Evolutionary conservation across 1,140 invertebrate species (phyloP).

Genomic region (Steinernema feltiae): DNA sequence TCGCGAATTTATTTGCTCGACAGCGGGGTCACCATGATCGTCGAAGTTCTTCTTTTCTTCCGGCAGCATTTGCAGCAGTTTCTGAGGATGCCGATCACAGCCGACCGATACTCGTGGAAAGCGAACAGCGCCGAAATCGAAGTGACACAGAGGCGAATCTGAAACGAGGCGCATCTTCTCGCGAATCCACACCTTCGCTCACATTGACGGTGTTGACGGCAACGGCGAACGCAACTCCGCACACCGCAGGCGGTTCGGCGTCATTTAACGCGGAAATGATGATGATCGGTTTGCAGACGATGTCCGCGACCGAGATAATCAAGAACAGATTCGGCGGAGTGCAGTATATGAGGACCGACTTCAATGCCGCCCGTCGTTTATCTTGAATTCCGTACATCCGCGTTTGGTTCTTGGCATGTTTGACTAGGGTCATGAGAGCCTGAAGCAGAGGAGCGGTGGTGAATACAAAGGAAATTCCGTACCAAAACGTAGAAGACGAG

Average conservation of each 20-base stretch:
- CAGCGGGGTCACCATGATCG: too few species aligned
- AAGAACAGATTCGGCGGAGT: neutral
- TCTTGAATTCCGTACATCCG: neutral
- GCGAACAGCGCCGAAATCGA: neutral
- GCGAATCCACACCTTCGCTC: neutral
- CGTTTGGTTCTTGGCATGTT: too few species aligned
- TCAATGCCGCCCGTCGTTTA: neutral
- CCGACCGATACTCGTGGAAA: neutral
- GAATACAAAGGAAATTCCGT: too few species aligned
- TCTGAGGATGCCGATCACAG: neutral
- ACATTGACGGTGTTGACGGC: neutral
- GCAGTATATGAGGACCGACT: neutral
- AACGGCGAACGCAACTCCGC: neutral
- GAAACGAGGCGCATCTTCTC: neutral
- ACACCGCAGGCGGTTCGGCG: neutral
- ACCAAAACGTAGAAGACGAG: too few species aligned
- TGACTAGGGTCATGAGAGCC: too few species aligned
- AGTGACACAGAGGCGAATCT: neutral
- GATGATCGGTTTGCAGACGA: neutral
- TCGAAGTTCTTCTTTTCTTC: too few species aligned
- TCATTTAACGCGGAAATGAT: neutral
- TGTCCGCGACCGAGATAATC: neutral
- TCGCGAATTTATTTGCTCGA: too few species aligned
- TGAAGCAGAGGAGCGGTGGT: too few species aligned
- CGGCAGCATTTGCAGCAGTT: too few species aligned